Conservation (phyloP, 2,797 vertebrate genomes). For the Bovichtus diacanthus region DNA sequence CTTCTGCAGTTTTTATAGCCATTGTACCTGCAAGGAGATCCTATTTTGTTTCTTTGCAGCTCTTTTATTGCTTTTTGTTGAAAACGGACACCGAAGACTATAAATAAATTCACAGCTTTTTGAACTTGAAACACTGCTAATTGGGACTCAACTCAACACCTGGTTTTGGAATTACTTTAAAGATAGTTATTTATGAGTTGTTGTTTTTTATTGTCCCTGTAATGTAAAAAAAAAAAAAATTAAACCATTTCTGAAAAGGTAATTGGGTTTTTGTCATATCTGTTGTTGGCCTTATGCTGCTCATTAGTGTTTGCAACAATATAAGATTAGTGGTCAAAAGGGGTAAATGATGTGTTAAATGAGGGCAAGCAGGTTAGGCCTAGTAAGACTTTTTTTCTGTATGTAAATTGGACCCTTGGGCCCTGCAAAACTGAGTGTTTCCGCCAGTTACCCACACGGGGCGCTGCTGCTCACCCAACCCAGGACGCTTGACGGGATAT, state of each 20-base stretch:
- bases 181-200: background rate
- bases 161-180: constrained; percentile 1
- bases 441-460: constrained; percentile 50
- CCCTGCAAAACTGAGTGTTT: constrained; percentile 40
- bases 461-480: constrained; percentile 68
- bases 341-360: constrained; percentile 64
- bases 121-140: constrained; percentile 35
- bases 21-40: background rate
- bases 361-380: constrained; percentile 60
- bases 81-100: constrained; percentile 20
- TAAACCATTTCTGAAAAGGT: background rate
- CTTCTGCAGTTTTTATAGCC: background rate
- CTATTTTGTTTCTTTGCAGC: background rate
- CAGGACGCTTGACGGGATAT: constrained; percentile 58
- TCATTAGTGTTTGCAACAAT: constrained; percentile 42
- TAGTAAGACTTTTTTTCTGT: constrained; percentile 23
- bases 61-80: background rate
- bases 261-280: background rate
- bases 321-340: constrained; percentile 45
- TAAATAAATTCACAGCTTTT: constrained; percentile 34
- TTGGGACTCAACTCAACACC: background rate
- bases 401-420: constrained; percentile 75
- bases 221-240: background rate
- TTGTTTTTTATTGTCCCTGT: background rate
- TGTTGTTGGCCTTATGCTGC: background rate